A percentile compares a stretch with the other conserved stretches of the same genome.
phyloP scores from a whole-genome alignment of 2,888 invertebrate genomes.

The Digitonthophagus gazella region DNA sequence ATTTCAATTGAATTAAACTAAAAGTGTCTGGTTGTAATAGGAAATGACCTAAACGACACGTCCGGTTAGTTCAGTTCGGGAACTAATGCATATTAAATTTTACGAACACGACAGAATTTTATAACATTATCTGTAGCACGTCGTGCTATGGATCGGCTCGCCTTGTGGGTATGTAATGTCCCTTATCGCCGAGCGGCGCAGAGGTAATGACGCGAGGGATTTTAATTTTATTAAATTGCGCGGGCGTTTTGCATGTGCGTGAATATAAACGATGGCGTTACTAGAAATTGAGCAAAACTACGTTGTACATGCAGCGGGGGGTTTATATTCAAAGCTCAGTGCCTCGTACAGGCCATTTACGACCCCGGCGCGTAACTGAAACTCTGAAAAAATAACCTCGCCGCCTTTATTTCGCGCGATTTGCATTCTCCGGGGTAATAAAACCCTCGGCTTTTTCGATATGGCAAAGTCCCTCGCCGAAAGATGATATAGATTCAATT shows the following conservation, averaged over 20 bases:
- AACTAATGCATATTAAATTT: neutral
- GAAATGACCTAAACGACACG: neutral
- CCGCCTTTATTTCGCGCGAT: too few relatives aligned
- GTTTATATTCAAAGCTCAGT: neutral
- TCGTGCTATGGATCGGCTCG: neutral
- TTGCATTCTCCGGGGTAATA: neutral
- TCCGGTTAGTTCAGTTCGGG: neutral
- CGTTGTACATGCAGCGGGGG: neutral
- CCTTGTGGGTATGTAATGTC: neutral
- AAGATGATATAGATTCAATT: neutral
- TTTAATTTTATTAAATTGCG: slow-evolving; percentile 17
- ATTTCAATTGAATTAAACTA: too few relatives aligned
- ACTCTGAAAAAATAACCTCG: neutral
- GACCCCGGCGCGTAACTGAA: neutral
- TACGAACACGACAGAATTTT: neutral
- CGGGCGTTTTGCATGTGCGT: slow-evolving; percentile 12
- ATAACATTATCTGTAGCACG: neutral
- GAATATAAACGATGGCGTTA: slow-evolving; percentile 13
- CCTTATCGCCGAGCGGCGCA: neutral
- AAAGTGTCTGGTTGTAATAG: too few relatives aligned
- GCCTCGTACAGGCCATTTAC: too few relatives aligned
- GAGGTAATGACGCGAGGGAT: slow-evolving; percentile 12
- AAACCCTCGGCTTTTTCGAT: too few relatives aligned
- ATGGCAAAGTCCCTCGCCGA: too few relatives aligned
- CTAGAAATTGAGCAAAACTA: slow-evolving; percentile 9